Conservation (phyloP, 2,888 invertebrate species). For the Oligia fasciuncula region DNA sequence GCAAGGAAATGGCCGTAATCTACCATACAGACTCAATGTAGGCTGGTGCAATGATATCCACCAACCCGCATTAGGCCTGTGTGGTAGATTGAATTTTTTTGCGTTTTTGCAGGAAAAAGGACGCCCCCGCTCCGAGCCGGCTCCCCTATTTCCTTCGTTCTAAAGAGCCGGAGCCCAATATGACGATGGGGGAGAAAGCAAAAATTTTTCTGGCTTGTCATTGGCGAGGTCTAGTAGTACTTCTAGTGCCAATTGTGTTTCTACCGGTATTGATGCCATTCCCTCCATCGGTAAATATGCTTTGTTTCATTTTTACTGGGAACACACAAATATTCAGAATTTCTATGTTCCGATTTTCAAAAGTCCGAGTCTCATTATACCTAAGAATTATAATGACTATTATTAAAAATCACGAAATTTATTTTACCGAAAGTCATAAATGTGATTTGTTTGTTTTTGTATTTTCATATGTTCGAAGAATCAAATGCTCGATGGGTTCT, state of each 20-base stretch:
- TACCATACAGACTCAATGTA: not conserved
- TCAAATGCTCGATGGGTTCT: no score
- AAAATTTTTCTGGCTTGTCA: not conserved
- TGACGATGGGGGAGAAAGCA: fast-evolving
- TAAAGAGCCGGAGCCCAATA: not conserved
- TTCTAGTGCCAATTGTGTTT: fast-evolving
- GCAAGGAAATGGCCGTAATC: not conserved
- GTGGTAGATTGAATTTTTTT: not conserved
- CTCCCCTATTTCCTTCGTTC: not conserved
- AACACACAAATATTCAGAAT: no score
- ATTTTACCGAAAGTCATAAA: no score
- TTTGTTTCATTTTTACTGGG: not conserved
- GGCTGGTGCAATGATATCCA: not conserved
- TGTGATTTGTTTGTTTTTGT: no score
- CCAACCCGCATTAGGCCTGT: not conserved
- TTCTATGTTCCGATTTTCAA: no score
- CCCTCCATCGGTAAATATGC: not conserved
- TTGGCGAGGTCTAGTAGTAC: not conserved
- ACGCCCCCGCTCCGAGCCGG: not conserved
- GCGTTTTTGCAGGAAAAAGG: not conserved
- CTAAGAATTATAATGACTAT: no score
- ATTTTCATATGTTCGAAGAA: no score
- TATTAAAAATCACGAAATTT: no score
- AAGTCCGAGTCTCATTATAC: no score
- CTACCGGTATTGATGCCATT: not conserved